phyloP scores from a whole-genome alignment of 1,140 invertebrate genomes.

The Archivesica marissinica region DNA sequence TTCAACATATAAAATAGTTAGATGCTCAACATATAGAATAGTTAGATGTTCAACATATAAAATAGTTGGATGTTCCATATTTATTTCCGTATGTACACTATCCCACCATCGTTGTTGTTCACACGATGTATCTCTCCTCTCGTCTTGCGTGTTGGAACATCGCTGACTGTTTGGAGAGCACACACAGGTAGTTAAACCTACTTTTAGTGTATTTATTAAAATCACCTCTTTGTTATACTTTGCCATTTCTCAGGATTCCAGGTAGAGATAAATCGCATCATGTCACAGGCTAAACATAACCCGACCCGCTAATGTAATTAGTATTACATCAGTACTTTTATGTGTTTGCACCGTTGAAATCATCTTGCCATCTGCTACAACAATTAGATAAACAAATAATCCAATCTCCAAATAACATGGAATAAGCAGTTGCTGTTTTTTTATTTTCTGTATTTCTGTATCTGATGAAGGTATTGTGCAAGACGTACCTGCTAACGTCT shows the following conservation, averaged over 20 bases:
- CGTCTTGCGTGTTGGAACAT: background rate
- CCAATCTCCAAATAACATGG: slow-evolving; percentile 14
- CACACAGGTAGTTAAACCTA: background rate
- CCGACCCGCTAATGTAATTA: slow-evolving; percentile 20
- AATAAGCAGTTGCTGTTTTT: slow-evolving; percentile 22
- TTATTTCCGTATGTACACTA: background rate
- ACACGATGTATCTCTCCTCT: background rate
- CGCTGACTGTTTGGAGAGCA: background rate
- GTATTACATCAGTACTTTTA: background rate
- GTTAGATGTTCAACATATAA: too few relatives aligned
- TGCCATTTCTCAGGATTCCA: background rate
- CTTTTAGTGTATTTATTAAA: slow-evolving; percentile 1
- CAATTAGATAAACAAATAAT: slow-evolving; percentile 36
- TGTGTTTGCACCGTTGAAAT: slow-evolving; percentile 18
- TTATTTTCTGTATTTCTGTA: background rate
- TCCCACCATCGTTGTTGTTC: background rate
- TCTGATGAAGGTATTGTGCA: too few relatives aligned
- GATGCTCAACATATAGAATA: too few relatives aligned
- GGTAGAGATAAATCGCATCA: slow-evolving; percentile 3
- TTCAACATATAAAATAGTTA: too few relatives aligned
- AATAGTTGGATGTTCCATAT: too few relatives aligned
- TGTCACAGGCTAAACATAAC: slow-evolving; percentile 12
- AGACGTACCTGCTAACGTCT: background rate
- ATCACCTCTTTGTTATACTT: slow-evolving; percentile 1
- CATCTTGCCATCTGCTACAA: background rate